A percentile compares a stretch with the other conserved stretches of the same genome.
phyloP scores from a whole-genome alignment of 2,888 invertebrate species.

The Cryptocheilus praepositus region DNA sequence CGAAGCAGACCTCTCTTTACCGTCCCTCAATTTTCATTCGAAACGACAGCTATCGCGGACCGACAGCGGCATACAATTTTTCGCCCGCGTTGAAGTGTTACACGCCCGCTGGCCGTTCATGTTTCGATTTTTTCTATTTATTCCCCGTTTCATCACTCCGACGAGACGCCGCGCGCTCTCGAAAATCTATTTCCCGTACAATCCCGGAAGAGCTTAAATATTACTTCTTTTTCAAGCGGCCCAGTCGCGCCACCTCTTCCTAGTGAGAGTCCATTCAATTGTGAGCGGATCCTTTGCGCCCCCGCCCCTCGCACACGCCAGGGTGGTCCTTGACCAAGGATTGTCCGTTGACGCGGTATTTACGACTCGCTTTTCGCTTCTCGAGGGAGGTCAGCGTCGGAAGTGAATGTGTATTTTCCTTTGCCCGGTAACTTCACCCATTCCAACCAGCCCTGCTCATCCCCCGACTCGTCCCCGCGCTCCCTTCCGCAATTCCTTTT shows the following conservation, averaged over 20 bases:
- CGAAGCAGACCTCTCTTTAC: no score
- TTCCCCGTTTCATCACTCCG: no score
- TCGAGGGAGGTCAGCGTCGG: slow-evolving; percentile 23
- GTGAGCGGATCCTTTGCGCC: slow-evolving; percentile 1
- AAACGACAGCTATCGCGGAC: no score
- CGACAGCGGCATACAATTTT: no score
- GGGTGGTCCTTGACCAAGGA: slow-evolving; percentile 14
- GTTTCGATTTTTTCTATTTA: no score
- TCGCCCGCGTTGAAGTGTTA: no score
- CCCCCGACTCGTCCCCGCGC: slow-evolving; percentile 4
- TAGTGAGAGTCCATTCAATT: slow-evolving; percentile 4
- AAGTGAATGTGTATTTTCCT: slow-evolving; percentile 39
- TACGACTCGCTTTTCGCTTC: slow-evolving; percentile 33
- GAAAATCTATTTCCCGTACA: no score
- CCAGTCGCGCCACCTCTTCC: neutral
- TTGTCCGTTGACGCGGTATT: slow-evolving; percentile 35
- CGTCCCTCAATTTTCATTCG: no score
- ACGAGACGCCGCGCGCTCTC: no score
- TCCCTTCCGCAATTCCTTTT: slow-evolving; percentile 9
- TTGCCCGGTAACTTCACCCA: slow-evolving; percentile 4
- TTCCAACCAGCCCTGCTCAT: slow-evolving; percentile 3
- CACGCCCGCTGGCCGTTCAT: no score
- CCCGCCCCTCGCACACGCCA: neutral
- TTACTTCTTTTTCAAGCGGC: slow-evolving; percentile 12
- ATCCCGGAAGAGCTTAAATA: slow-evolving; percentile 2